Conservation (phyloP, 2,113 vertebrate species). For the Triplophysa siluroides region DNA sequence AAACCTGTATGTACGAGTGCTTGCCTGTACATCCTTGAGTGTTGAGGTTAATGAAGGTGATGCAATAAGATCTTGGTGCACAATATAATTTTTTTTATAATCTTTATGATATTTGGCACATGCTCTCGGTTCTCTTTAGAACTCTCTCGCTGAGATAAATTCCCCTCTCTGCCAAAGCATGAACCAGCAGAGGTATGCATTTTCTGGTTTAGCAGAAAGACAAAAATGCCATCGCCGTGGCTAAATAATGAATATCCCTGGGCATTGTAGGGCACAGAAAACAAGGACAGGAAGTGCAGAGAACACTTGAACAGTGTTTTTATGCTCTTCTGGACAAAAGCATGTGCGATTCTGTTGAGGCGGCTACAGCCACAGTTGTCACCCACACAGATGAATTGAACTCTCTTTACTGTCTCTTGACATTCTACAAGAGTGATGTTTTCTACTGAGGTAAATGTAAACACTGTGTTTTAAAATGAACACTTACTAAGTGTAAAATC, state of each 20-base stretch:
- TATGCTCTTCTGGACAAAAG: not conserved
- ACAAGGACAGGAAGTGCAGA: conserved; percentile 1
- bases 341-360: not conserved
- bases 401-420: not conserved
- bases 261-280: conserved; percentile 9
- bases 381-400: not conserved
- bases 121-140: not conserved
- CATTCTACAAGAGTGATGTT: not conserved
- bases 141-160: conserved; percentile 19
- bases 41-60: not conserved
- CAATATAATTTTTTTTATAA: too few relatives aligned
- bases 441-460: too few relatives aligned
- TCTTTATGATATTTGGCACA: not conserved
- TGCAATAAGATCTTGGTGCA: conserved; percentile 1
- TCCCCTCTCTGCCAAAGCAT: conserved; percentile 12
- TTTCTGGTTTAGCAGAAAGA: conserved; percentile 54
- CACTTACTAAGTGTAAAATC: too few relatives aligned
- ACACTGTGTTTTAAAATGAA: too few relatives aligned
- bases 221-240: conserved; percentile 50
- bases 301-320: not conserved
- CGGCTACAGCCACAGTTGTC: not conserved
- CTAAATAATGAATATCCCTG: conserved; percentile 45
- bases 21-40: conserved; percentile 2
- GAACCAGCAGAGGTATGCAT: conserved; percentile 13
- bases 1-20: not conserved